Evolutionary conservation across 2,888 invertebrate genomes (phyloP), one percentile per base, ranked within the genome.

Genomic region (Hypolimnas misippus): DNA sequence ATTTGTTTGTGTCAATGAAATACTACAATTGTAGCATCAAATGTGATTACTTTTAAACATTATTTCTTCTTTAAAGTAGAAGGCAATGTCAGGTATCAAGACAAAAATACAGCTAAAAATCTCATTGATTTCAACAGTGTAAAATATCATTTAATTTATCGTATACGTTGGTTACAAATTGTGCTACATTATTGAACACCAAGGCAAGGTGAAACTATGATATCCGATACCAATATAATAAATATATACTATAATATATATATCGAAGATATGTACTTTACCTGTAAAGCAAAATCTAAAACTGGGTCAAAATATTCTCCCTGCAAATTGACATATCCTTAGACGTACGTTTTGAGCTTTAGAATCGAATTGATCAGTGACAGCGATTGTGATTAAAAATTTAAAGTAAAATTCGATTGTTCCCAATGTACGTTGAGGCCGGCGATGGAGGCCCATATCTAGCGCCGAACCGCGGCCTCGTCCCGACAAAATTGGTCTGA

Each of bases 161-260:
- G 92, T 92, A 92, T 92, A 92, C 92, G 89, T 92, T 81, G 89
- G 90, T 92, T 92, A 87, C 92, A 89, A 79, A 87, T 92, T 89
- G 92, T 92, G 91, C 92, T 91, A 89, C 84, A 77, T 78, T 83
- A 84, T 74, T 86, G 86, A 90, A 91, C 92, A 91, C 90, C 86
- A 91, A 92, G 92, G 91, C 92, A 89, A 87, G 87, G 89, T 88
- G 89, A 86, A 79, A 72, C 75, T 81, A 79, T 79, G 80, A 84
- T 84, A 88, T 86, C 73, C 71, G 70, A 76, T 76, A 78, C 75
- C 75, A 75, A 81, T 80, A 80, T 81, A 82, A 68, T 77, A 80
- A 63, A 76, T 78, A 83, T 81, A 83, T 80, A 46, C 44, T 46
- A 46, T 21, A 21, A 46, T 79, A 77, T 74, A 81, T 85, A 49